Conservation (phyloP, 2,888 invertebrate genomes). For the Conistra vaccinii region DNA sequence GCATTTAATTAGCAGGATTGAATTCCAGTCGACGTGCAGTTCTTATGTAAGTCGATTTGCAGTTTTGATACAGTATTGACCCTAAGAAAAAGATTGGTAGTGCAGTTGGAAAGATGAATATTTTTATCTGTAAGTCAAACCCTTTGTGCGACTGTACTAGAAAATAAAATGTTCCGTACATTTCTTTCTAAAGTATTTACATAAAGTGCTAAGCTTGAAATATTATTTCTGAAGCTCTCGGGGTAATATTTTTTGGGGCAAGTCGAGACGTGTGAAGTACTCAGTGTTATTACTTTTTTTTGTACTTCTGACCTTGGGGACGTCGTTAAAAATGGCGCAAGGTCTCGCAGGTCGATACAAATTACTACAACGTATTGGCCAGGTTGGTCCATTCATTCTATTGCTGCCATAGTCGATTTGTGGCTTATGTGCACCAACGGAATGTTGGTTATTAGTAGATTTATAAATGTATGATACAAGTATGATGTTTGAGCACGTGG, state of each 20-base stretch:
- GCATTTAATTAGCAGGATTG: no score
- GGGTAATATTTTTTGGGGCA: neutral
- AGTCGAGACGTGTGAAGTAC: slow-evolving; percentile 14
- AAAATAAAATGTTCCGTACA: slow-evolving; percentile 26
- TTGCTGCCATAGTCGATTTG: neutral
- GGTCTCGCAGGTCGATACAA: neutral
- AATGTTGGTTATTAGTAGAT: neutral
- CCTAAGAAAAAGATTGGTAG: neutral
- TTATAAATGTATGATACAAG: neutral
- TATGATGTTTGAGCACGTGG: neutral
- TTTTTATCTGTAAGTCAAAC: neutral
- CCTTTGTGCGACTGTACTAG: neutral
- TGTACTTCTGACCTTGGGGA: neutral
- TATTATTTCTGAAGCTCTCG: slow-evolving; percentile 16
- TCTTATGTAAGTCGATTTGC: neutral
- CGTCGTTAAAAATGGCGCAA: neutral
- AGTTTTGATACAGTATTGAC: neutral
- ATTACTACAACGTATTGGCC: neutral
- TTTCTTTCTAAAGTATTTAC: slow-evolving; percentile 21
- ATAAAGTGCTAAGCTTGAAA: slow-evolving; percentile 24
- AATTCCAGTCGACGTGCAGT: neutral
- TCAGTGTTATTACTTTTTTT: slow-evolving; percentile 21
- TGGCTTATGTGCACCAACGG: neutral
- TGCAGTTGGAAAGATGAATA: neutral
- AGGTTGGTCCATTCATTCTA: no score